phyloP scores from a whole-genome alignment of 1,140 invertebrate species.

The Saccostrea glomerata region DNA sequence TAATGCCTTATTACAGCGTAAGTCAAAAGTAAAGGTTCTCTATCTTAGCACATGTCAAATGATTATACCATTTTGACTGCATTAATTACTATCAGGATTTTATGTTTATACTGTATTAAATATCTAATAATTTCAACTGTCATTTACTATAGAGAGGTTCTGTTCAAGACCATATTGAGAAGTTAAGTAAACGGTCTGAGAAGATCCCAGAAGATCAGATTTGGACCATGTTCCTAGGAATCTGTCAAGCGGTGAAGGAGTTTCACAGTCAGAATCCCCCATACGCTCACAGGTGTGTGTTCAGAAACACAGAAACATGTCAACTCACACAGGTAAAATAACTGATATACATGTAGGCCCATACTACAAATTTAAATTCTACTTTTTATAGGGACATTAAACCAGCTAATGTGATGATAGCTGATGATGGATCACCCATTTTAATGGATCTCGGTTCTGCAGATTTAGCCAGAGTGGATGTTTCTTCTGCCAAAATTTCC shows the following conservation, averaged over 20 bases:
- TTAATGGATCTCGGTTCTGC: constrained; percentile 93
- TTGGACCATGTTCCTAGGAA: constrained; percentile 85
- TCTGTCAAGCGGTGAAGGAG: constrained; percentile 87
- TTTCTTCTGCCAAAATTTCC: constrained; percentile 87
- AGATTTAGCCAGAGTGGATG: constrained; percentile 86
- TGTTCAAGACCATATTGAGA: constrained; percentile 86
- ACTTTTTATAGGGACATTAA: constrained; percentile 86
- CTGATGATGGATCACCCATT: constrained; percentile 86
- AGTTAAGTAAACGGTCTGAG: constrained; percentile 82
- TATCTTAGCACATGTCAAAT: background rate
- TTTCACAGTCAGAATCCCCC: constrained; percentile 88
- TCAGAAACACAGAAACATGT: too few species aligned
- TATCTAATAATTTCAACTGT: too few species aligned
- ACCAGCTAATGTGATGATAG: constrained; percentile 89
- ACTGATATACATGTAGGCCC: background rate
- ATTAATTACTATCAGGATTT: too few species aligned
- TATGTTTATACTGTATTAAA: too few species aligned
- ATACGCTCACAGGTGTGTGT: constrained; percentile 84
- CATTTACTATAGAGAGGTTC: constrained; percentile 84
- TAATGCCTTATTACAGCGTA: constrained; percentile 88
- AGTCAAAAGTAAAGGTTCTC: background rate
- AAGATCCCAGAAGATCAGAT: constrained; percentile 85
- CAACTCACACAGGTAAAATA: too few species aligned
- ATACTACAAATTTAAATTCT: background rate
- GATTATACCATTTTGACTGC: too few species aligned